Percentiles rank a stretch among this genome's conserved stretches.
Evolutionary conservation across 2,888 invertebrate genomes (phyloP).

Genomic region (Campoplex capitator): DNA sequence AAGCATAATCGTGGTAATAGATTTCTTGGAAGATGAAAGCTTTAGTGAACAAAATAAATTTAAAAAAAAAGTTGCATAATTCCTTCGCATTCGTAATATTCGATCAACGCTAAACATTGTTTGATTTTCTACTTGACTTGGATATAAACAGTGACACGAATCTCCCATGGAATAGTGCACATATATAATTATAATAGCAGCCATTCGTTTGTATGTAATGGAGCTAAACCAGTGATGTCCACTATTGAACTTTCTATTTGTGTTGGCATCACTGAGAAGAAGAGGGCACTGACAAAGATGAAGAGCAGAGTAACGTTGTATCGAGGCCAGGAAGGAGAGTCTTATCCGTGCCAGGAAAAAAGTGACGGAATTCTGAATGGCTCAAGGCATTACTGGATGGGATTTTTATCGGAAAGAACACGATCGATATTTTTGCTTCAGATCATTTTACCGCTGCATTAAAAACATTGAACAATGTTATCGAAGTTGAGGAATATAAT

Average conservation of each 20-base stretch:
- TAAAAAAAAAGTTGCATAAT: not conserved
- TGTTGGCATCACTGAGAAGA: slow-evolving; percentile 1
- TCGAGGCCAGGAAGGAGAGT: not conserved
- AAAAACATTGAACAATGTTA: slow-evolving; percentile 20
- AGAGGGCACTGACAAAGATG: not conserved
- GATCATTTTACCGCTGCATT: not conserved
- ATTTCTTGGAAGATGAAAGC: not conserved
- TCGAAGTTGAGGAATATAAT: slow-evolving; percentile 8
- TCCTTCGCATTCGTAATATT: not conserved
- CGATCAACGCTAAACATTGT: not conserved
- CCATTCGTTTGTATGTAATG: slow-evolving; percentile 52
- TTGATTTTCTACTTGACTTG: not conserved
- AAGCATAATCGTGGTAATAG: not conserved
- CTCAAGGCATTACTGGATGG: not conserved
- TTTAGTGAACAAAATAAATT: not conserved
- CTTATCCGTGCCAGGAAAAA: not conserved
- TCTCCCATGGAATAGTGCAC: not conserved
- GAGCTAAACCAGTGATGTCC: slow-evolving; percentile 17
- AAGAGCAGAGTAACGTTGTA: not conserved
- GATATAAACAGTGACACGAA: not conserved
- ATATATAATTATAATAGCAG: slow-evolving; percentile 9
- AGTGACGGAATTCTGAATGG: not conserved
- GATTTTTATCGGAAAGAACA: not conserved
- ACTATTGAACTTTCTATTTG: slow-evolving; percentile 47
- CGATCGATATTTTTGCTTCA: not conserved